Percentiles rank a stretch among this genome's conserved stretches.
phyloP scores from a whole-genome alignment of 2,113 vertebrate species.

The Paramisgurnus dabryanus region DNA sequence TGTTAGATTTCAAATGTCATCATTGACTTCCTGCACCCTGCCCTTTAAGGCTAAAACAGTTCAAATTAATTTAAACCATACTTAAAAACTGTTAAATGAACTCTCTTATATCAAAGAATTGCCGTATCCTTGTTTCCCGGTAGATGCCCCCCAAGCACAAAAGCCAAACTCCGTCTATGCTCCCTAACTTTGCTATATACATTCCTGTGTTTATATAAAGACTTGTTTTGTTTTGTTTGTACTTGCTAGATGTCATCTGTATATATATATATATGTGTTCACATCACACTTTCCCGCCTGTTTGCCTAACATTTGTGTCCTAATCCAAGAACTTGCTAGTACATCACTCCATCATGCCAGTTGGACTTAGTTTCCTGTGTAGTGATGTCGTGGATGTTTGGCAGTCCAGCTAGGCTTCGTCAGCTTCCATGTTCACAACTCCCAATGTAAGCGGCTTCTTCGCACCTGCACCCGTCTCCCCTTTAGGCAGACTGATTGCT shows the following conservation, averaged over 20 bases:
- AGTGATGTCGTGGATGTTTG: neutral
- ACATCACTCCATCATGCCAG: neutral
- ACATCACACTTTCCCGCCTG: neutral
- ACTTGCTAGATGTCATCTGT: slow-evolving; percentile 4
- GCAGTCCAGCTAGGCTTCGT: slow-evolving; percentile 30
- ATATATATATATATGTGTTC: neutral
- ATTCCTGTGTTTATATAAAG: too few relatives aligned
- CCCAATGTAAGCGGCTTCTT: slow-evolving; percentile 13
- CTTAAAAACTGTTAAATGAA: too few relatives aligned
- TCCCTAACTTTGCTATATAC: too few relatives aligned
- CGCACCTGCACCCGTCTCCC: slow-evolving; percentile 47
- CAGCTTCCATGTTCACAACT: slow-evolving; percentile 32
- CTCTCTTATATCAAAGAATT: too few relatives aligned
- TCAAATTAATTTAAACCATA: too few relatives aligned
- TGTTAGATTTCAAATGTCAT: too few relatives aligned
- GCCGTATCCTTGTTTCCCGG: too few relatives aligned
- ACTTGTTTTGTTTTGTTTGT: neutral
- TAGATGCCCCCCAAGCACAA: too few relatives aligned
- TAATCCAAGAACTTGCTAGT: slow-evolving; percentile 11
- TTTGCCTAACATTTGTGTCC: slow-evolving; percentile 11
- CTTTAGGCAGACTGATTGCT: slow-evolving; percentile 50
- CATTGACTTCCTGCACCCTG: too few relatives aligned
- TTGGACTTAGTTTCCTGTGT: slow-evolving; percentile 6
- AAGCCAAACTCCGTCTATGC: too few relatives aligned
- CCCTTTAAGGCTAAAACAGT: too few relatives aligned